Evolutionary conservation across 2,888 invertebrate genomes (phyloP).

Genomic region (Erebia epiphron): DNA sequence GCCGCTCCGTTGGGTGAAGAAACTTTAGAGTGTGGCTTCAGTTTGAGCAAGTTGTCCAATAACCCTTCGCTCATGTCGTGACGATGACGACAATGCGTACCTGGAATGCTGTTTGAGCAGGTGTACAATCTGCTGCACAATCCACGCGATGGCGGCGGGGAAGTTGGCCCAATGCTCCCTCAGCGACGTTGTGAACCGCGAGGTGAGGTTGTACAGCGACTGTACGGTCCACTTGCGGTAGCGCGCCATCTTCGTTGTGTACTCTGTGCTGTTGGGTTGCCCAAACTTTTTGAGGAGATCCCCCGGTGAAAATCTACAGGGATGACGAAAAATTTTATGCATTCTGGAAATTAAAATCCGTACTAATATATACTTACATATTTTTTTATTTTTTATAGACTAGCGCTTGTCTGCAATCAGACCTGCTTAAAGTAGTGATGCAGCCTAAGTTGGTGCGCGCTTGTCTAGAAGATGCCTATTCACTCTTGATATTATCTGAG

Average conservation of each 20-base stretch:
- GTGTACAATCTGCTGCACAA: constrained; percentile 92
- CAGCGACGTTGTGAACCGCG: constrained; percentile 91
- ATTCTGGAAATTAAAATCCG: too few species aligned
- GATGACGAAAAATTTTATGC: background rate
- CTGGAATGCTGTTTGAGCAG: constrained; percentile 73
- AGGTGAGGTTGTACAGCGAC: constrained; percentile 90
- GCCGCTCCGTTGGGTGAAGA: too few species aligned
- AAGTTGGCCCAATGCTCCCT: constrained; percentile 94
- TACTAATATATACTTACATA: too few species aligned
- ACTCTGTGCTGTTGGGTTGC: constrained; percentile 87
- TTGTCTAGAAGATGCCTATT: too few species aligned
- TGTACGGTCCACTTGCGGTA: constrained; percentile 92
- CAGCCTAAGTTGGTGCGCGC: too few species aligned
- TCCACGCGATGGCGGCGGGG: constrained; percentile 94
- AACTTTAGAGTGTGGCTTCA: too few species aligned
- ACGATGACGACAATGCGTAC: constrained; percentile 45
- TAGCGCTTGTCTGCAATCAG: too few species aligned
- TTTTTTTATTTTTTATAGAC: too few species aligned
- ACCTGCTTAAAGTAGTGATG: too few species aligned
- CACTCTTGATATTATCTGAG: too few species aligned
- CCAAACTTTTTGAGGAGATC: constrained; percentile 89
- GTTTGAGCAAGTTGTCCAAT: too few species aligned
- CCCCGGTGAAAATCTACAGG: constrained; percentile 62
- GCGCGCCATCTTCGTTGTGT: constrained; percentile 87
- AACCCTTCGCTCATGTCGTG: too few species aligned